Evolutionary conservation across 2,113 vertebrate genomes (phyloP).

Genomic region (Peucedramus taeniatus): DNA sequence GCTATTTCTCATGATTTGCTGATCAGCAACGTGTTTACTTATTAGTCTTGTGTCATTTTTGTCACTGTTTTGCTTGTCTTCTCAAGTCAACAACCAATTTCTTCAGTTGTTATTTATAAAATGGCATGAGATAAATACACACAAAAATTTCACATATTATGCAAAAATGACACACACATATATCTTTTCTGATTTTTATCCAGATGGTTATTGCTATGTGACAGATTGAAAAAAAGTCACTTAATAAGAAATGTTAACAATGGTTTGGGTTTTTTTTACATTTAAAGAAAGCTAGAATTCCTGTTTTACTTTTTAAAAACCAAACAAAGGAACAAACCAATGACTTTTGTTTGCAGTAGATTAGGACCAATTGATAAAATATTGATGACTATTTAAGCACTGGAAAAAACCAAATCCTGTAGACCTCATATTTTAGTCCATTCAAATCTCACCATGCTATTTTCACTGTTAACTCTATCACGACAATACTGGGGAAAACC

Average conservation of each 20-base stretch:
- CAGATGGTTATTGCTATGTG: not conserved
- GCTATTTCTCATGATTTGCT: not conserved
- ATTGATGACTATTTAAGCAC: not conserved
- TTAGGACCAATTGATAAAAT: not conserved
- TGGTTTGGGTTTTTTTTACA: fast-evolving
- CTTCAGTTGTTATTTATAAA: not conserved
- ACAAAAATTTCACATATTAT: not conserved
- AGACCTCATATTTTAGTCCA: not conserved
- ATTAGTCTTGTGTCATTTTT: not conserved
- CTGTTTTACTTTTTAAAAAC: not conserved
- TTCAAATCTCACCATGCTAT: not conserved
- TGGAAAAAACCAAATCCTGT: not conserved
- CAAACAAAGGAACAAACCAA: not conserved
- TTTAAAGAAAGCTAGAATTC: not conserved
- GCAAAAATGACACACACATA: not conserved
- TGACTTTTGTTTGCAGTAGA: not conserved
- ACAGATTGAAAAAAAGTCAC: not conserved
- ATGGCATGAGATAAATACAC: not conserved
- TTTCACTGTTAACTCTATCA: not conserved
- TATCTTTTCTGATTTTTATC: not conserved
- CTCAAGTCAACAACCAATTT: not conserved
- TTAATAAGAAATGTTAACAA: not conserved
- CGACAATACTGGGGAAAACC: not conserved
- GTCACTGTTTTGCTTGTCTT: not conserved
- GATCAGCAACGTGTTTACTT: not conserved